These are phyloP conservation scores for Lophius americanus DNA, from an alignment of 2,797 vertebrate species.

Conservation along the genomic window DNA sequence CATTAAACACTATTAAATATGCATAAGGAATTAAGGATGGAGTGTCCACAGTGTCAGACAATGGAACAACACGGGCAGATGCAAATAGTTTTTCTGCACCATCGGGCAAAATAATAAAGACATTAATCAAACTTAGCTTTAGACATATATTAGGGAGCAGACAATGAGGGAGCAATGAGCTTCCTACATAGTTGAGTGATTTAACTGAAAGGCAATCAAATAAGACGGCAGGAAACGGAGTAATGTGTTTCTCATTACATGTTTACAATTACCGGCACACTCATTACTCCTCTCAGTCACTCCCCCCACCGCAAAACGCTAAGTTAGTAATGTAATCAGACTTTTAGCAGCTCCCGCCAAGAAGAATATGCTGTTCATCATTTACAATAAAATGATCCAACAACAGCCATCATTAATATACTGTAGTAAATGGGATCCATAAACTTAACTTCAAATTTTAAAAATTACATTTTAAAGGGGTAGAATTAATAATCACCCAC, in stretches of 20 bases:
- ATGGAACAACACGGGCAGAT: conserved; percentile 58
- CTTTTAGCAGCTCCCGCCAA: conserved; percentile 22
- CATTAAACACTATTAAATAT: conserved; percentile 65
- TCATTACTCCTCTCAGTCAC: conserved; percentile 57
- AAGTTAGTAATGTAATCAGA: conserved; percentile 43
- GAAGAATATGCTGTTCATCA: neutral
- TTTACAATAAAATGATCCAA: conserved; percentile 9
- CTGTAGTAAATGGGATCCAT: neutral
- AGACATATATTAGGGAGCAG: conserved; percentile 64
- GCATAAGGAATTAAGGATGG: conserved; percentile 59
- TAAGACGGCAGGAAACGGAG: conserved; percentile 70
- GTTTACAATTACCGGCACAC: conserved; percentile 68
- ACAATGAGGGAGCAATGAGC: conserved; percentile 62
- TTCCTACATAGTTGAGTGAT: conserved; percentile 65
- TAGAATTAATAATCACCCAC: neutral
- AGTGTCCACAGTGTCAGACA: conserved; percentile 56
- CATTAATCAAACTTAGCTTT: conserved; percentile 77
- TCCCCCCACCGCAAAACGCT: conserved; percentile 38
- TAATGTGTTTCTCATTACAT: conserved; percentile 74
- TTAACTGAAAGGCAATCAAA: conserved; percentile 73
- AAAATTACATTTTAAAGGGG: too few relatives aligned
- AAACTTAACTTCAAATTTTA: neutral
- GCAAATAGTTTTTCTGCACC: conserved; percentile 72
- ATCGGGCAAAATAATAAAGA: conserved; percentile 76
- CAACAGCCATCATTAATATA: conserved; percentile 9